These are phyloP conservation scores for Drosophila elegans DNA, from an alignment of 1,140 invertebrate species.

Conservation along the genomic window DNA sequence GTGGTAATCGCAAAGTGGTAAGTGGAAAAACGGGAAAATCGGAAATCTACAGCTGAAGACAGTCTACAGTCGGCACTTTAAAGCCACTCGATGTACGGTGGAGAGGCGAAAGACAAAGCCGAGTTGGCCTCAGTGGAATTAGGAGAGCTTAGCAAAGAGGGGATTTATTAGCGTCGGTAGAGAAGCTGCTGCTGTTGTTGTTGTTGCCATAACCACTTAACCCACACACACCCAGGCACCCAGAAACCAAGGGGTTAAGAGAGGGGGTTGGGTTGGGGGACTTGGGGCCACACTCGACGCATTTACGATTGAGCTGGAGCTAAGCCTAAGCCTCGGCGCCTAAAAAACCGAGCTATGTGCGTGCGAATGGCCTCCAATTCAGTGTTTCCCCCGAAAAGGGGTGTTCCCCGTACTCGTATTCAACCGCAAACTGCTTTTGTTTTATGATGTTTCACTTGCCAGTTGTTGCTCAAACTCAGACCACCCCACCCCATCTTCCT, in stretches of 20 bases:
- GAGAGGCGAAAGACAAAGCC: conserved; percentile 3
- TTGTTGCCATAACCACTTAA: conserved; percentile 35
- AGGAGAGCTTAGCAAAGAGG: conserved; percentile 10
- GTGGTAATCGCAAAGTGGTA: too few species aligned
- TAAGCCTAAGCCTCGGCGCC: conserved; percentile 43
- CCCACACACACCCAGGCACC: background rate
- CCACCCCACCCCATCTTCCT: conserved; percentile 1
- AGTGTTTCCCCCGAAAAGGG: background rate
- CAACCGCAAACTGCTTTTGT: conserved; percentile 63
- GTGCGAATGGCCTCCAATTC: conserved; percentile 1
- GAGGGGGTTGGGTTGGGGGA: too few species aligned
- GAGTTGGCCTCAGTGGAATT: conserved; percentile 22
- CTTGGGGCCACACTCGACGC: conserved; percentile 3
- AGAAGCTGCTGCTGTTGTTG: conserved; percentile 2
- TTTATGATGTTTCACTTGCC: conserved; percentile 60
- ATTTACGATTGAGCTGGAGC: conserved; percentile 46
- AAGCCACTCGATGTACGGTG: conserved; percentile 11
- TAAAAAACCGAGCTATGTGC: conserved; percentile 12
- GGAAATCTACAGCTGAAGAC: background rate
- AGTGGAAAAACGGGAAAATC: too few species aligned
- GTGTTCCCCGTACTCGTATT: conserved; percentile 9
- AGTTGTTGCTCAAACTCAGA: conserved; percentile 44
- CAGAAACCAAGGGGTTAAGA: background rate
- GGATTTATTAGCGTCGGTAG: conserved; percentile 29
- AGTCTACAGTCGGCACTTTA: background rate